A percentile compares a stretch with the other conserved stretches of the same genome.
Conservation (phyloP, 2,113 vertebrate species). For the Steatornis caripensis region DNA sequence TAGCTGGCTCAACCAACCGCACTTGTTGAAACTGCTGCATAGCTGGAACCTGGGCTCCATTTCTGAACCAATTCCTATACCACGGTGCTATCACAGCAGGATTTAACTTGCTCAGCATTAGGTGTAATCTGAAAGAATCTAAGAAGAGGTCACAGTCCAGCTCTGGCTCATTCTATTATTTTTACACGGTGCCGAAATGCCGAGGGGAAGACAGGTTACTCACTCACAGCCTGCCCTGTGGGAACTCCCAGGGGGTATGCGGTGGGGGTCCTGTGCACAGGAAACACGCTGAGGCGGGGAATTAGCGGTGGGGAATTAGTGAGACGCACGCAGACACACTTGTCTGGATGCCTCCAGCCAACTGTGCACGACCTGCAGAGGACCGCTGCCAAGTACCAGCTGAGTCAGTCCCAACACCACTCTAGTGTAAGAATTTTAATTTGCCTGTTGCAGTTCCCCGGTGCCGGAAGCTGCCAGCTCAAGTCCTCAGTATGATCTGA, state of each 20-base stretch:
- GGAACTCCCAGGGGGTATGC: accelerated
- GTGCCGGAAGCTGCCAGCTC: neutral
- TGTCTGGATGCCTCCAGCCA: neutral
- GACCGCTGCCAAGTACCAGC: neutral
- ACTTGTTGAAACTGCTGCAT: accelerated
- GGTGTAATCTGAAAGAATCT: neutral
- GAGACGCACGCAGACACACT: too few relatives aligned
- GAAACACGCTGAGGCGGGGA: accelerated
- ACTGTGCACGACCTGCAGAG: neutral
- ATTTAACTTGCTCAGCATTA: accelerated
- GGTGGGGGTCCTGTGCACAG: accelerated
- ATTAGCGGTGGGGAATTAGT: neutral
- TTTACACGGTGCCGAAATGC: accelerated
- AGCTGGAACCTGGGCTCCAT: neutral
- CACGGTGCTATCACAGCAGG: accelerated
- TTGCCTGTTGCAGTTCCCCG: neutral
- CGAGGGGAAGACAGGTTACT: neutral
- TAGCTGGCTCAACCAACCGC: neutral
- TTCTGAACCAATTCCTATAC: neutral
- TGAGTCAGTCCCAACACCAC: neutral
- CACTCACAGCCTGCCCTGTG: too few relatives aligned
- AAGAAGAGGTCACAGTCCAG: neutral
- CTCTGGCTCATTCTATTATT: neutral
- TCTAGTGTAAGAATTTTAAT: neutral
- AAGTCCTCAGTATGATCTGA: neutral